phyloP scores from a whole-genome alignment of 2,888 invertebrate genomes.

The Drosophila merina region DNA sequence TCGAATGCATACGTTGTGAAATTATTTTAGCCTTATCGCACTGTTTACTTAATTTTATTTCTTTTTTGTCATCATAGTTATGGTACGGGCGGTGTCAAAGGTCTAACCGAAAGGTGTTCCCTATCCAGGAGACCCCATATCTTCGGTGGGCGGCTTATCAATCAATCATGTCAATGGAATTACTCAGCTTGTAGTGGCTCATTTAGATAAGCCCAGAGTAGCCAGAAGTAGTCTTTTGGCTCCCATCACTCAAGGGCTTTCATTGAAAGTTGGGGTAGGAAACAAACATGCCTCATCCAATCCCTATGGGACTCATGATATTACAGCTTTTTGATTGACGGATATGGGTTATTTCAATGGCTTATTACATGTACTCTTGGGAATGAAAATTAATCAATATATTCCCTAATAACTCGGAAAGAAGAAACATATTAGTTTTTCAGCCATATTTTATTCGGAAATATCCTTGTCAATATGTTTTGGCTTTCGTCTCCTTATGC shows the following conservation, averaged over 20 bases:
- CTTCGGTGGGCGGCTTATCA: not conserved
- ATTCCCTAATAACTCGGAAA: too few relatives aligned
- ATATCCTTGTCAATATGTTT: too few relatives aligned
- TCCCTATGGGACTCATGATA: not conserved
- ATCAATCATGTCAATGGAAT: conserved; percentile 24
- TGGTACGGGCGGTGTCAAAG: conserved; percentile 10
- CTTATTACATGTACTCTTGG: not conserved
- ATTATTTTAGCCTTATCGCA: conserved; percentile 33
- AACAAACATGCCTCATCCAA: not conserved
- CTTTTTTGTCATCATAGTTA: conserved; percentile 17
- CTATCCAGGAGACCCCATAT: not conserved
- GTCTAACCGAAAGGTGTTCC: conserved; percentile 16
- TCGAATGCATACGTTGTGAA: conserved; percentile 31
- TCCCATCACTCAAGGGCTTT: conserved; percentile 15
- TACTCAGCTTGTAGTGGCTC: conserved; percentile 9
- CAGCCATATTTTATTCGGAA: too few relatives aligned
- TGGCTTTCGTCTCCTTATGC: not conserved
- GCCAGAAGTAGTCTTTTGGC: not conserved
- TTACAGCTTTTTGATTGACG: not conserved
- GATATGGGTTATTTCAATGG: not conserved
- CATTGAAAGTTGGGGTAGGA: conserved; percentile 12
- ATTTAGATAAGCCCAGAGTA: conserved; percentile 24
- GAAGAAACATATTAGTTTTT: too few relatives aligned
- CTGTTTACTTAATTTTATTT: conserved; percentile 22
- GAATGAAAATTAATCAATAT: not conserved